phyloP scores from a whole-genome alignment of 2,113 vertebrate species.

The Gymnogyps californianus region DNA sequence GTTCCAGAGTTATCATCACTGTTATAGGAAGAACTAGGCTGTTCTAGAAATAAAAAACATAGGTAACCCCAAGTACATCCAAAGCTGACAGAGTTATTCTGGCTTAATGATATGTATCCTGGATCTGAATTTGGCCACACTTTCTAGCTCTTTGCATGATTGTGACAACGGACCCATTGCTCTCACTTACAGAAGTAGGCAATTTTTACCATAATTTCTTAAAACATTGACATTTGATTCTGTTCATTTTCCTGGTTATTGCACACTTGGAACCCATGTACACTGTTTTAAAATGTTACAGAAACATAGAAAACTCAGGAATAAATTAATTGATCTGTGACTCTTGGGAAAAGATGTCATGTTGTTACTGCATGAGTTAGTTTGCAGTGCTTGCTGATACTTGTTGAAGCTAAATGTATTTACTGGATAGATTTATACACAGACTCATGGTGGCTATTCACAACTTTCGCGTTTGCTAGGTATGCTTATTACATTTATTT shows the following conservation, averaged over 20 bases:
- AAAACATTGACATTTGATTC: neutral
- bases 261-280: neutral
- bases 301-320: neutral
- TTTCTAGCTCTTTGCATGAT: neutral
- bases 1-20: neutral
- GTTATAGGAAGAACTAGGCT: neutral
- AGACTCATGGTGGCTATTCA: neutral
- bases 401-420: neutral
- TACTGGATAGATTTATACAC: neutral
- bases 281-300: neutral
- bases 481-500: neutral
- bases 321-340: neutral
- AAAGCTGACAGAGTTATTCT: neutral
- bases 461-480: neutral
- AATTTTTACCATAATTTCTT: neutral
- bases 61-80: neutral
- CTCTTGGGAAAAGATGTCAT: neutral
- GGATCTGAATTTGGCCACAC: neutral
- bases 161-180: neutral
- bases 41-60: neutral
- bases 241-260: neutral
- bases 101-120: neutral
- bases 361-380: neutral
- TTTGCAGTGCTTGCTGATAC: neutral
- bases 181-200: neutral